Base-by-base conservation (phyloP, 1,140 invertebrate species). In the Sminthurides bifidus region DNA sequence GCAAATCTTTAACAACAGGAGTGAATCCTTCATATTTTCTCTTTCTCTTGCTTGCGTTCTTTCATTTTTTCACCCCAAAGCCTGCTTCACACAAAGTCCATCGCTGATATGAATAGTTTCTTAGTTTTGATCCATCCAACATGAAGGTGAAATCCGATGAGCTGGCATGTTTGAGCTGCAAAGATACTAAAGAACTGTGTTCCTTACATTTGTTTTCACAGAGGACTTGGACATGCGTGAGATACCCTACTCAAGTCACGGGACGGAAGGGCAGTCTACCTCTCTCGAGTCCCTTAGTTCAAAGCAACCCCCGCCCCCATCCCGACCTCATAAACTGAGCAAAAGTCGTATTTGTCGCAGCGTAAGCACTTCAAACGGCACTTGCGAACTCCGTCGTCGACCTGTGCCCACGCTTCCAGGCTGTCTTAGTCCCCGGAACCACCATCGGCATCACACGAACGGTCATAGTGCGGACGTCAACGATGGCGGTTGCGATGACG, bases 211-310 rank as follows among this genome's bases (percentile, higher is more conserved):
- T 50, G 33, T 58, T 62, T 40, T 31, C 52, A 12, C 61, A 73
- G 73, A 74, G 66, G 73, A 74, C 55, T 59, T 74, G 23, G 73
- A 74, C 71, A 75, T 87, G 54, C 23, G 61, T 24, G 59, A 61
- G 33, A 58, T 63, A 5, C 52, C 58, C 23, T 59, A 64, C 33
- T 60, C 48, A 38, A 58, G 58, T 31, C n/a, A n/a, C n/a, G n/a
- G n/a, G n/a, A 54, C 58, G 14, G 87, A 90, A 72, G 86, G 84
- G 37, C 83, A 84, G 37, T 81, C 80, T 40, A 78, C 80, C 10
- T 84, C 83, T 2, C 80, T 82, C 1, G 83, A 85, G 68, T 84
- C 82, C 66, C 71, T 85, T 61, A 81, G 82, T 8, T 72, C 76
- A 80, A 61, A 72, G 79, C 68, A 61, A 31, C 51, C 41, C 38